Evolutionary conservation across 2,113 vertebrate species (phyloP), one percentile per base, ranked within the genome.

Genomic region (Bucco capensis): DNA sequence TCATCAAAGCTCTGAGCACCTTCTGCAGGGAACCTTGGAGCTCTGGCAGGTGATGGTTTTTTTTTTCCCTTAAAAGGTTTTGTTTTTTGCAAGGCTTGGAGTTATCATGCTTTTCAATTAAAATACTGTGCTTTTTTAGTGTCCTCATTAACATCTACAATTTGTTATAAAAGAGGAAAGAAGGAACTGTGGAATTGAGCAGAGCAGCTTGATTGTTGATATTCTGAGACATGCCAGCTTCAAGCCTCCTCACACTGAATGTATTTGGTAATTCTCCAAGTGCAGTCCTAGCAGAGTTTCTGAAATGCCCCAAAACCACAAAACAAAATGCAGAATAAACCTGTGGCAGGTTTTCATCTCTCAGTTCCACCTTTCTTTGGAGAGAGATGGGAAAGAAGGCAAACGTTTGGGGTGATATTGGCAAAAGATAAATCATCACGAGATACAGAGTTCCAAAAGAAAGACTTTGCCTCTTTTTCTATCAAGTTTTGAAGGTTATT

Each of bases 401-500:
- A 74, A 56, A 31, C 3, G 57, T 75, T 92, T 49, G 10, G 70
- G 71, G 60, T 24, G 9, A 15, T 78, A 51, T 19, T 82, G 89
- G 70, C 70, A 47, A 35, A 57, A 49, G 19, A 72, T 54, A 84
- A 89, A 79, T 78, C 86, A 74, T 54, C 69, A 23, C 31, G 9
- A 81, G 83, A 49, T 30, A 18, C 27, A 35, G 38, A 49, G 53
- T 78, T 67, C 74, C 3, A 3, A 64, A 65, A 60, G 61, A 76
- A 92, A 75, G 73, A 51, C 86, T 64, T 81, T 80, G 91, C 83
- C 44, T 90, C 69, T 56, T 88, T 93, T 93, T 75, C 93, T 92
- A 86, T 95, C 93, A 69, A 46, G 81, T 87, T 94, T 92, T 89
- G 92, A 92, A 91, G 92, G 82, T 94, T 91, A 71, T 83, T 91